phyloP scores from a whole-genome alignment of 2,888 invertebrate genomes.

The Dicranocentrus wangi region DNA sequence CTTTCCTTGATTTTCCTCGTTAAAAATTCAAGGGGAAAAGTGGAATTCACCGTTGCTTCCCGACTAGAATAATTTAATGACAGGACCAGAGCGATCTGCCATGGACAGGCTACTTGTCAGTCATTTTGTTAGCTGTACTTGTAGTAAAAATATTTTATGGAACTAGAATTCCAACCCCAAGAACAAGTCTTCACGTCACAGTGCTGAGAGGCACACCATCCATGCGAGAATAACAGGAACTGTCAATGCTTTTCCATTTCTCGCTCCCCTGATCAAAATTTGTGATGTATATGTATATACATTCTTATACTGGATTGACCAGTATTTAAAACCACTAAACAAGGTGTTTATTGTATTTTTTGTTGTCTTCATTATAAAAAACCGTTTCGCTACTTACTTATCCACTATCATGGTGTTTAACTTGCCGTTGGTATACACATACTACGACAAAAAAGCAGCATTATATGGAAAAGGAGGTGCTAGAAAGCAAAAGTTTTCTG shows the following conservation, averaged over 20 bases:
- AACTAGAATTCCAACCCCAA: background rate
- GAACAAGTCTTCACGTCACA: too few species aligned
- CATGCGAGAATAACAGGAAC: conserved; percentile 2
- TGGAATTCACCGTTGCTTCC: conserved; percentile 51
- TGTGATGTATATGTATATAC: background rate
- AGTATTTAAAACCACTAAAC: conserved; percentile 40
- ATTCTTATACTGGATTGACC: conserved; percentile 25
- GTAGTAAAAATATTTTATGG: conserved; percentile 5
- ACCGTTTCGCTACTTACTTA: background rate
- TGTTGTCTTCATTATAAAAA: background rate
- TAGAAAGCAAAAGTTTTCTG: conserved; percentile 38
- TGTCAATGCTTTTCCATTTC: conserved; percentile 12
- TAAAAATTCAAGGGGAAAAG: conserved; percentile 34
- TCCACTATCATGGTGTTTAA: background rate
- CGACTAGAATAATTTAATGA: conserved; percentile 37
- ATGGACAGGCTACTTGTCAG: conserved; percentile 1
- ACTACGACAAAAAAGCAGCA: too few species aligned
- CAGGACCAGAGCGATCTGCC: background rate
- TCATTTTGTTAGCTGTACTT: conserved; percentile 18
- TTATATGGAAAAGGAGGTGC: conserved; percentile 6
- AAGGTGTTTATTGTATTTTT: conserved; percentile 38
- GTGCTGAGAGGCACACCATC: conserved; percentile 8
- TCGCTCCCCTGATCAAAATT: background rate
- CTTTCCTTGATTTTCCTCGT: conserved; percentile 3
- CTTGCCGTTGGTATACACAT: too few species aligned